Evolutionary conservation across 2,888 invertebrate genomes (phyloP).

Genomic region (Orthosia cruda): DNA sequence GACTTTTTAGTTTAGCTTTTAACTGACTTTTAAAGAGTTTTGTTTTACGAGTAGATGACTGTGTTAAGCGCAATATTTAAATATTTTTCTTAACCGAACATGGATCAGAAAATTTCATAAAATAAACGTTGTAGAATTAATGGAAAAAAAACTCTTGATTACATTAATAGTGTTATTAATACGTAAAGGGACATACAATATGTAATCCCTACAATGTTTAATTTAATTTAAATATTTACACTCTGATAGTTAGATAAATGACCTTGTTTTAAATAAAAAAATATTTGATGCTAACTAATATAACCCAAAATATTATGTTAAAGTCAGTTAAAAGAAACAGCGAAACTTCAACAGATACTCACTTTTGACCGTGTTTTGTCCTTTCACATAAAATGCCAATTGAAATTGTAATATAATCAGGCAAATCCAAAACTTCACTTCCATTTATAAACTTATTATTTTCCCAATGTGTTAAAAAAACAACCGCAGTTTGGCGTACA

Average conservation of each 20-base stretch:
- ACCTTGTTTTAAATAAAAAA: no score
- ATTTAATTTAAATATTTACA: not conserved
- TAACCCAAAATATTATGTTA: not conserved
- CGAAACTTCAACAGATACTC: conserved; percentile 68
- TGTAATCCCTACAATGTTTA: not conserved
- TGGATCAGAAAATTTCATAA: no score
- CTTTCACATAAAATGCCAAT: conserved; percentile 77
- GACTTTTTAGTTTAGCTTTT: not conserved
- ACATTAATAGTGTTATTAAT: not conserved
- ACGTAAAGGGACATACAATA: not conserved
- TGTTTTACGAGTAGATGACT: not conserved
- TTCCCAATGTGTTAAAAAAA: conserved; percentile 80
- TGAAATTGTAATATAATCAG: conserved; percentile 80
- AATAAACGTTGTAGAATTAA: no score
- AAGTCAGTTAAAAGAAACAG: conserved; percentile 23
- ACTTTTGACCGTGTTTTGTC: conserved; percentile 81
- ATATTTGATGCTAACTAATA: not conserved
- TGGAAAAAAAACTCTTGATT: no score
- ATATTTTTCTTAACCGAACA: not conserved
- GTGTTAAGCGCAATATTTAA: not conserved
- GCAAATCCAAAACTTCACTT: conserved; percentile 86
- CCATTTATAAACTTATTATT: conserved; percentile 86
- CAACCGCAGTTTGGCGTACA: conserved; percentile 74
- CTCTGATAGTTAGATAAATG: no score
- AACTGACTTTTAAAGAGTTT: conserved; percentile 1